Evolutionary conservation across 92 coral and sea anemone species (phyloP), one percentile per base, ranked within the genome.

Genomic region (Epizoanthus illoricatus): DNA sequence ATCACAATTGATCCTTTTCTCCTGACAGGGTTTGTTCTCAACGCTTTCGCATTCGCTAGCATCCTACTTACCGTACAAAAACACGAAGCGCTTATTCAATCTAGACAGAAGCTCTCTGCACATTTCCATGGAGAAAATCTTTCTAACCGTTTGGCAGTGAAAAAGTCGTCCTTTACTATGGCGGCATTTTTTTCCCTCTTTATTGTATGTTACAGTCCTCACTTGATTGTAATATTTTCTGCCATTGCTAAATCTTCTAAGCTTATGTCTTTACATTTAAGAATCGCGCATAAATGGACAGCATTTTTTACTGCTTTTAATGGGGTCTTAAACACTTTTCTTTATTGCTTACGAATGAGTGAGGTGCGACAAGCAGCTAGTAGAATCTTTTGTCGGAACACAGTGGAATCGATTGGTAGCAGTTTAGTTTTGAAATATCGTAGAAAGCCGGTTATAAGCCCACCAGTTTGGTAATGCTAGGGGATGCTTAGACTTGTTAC

Each of bases 201-300:
- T 66, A 15, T 66, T 8, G 7, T 8, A 18, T 66, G 71, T 10
- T 66, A 66, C 71, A 21, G 71, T 13, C 71, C 71, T 0, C 71
- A 28, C 16, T 13, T 66, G 19, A 10, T 66, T 2, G 71, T 66
- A 66, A 42, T 24, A 24, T 36, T 66, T 8, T 19, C 43, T 3
- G 71, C 23, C 7, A 11, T 66, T 28, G 2, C 16, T 13, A 17
- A 7, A 2, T 24, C n/a, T 17, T 24, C 7, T 66, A 28, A 33
- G 43, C 33, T 66, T 15, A 12, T 66, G 71, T 10, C 20, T 66
- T 45, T 40, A 28, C 21, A 66, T 1, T 42, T 66, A 33, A 66
- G 19, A 42, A 66, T 66, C 21, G 71, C 71, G 0, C 71, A 66
- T 33, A 45, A 66, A 21, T 66, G 71, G 71, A 66, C 71, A 66